phyloP scores from a whole-genome alignment of 2,797 vertebrate species.

The Anabas testudineus region DNA sequence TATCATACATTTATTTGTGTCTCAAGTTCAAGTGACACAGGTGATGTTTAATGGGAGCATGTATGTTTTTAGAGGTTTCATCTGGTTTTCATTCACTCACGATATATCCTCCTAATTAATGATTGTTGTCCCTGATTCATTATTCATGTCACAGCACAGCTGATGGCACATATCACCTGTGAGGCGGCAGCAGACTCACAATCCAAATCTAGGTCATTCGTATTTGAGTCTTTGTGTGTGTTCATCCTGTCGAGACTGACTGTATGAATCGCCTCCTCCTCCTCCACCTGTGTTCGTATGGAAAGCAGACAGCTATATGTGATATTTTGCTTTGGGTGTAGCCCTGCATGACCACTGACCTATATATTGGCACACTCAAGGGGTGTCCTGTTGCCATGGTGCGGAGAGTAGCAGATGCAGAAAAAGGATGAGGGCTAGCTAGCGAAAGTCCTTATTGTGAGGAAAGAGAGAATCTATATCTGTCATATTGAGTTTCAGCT shows the following conservation, averaged over 20 bases:
- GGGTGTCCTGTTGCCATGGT: slow-evolving; percentile 69
- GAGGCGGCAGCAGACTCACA: slow-evolving; percentile 47
- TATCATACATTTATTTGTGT: neutral
- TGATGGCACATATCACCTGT: slow-evolving; percentile 66
- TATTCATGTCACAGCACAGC: slow-evolving; percentile 58
- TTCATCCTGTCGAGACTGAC: slow-evolving; percentile 24
- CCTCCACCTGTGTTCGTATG: slow-evolving; percentile 46
- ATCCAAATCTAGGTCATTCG: slow-evolving; percentile 67
- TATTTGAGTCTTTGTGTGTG: slow-evolving; percentile 45
- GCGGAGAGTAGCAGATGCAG: slow-evolving; percentile 54
- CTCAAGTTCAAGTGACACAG: no score
- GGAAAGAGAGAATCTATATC: slow-evolving; percentile 34
- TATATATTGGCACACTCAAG: slow-evolving; percentile 73
- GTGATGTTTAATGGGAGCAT: no score
- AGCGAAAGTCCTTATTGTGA: slow-evolving; percentile 50
- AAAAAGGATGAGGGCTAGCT: slow-evolving; percentile 33
- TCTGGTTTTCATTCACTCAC: no score
- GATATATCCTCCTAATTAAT: no score
- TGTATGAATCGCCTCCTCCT: slow-evolving; percentile 20
- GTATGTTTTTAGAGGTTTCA: no score
- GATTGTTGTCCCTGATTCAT: no score
- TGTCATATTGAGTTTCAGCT: neutral
- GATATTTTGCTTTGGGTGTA: slow-evolving; percentile 63
- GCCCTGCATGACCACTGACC: slow-evolving; percentile 73
- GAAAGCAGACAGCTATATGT: slow-evolving; percentile 55